phyloP scores from a whole-genome alignment of 2,888 invertebrate species.

The Parnassius apollo region DNA sequence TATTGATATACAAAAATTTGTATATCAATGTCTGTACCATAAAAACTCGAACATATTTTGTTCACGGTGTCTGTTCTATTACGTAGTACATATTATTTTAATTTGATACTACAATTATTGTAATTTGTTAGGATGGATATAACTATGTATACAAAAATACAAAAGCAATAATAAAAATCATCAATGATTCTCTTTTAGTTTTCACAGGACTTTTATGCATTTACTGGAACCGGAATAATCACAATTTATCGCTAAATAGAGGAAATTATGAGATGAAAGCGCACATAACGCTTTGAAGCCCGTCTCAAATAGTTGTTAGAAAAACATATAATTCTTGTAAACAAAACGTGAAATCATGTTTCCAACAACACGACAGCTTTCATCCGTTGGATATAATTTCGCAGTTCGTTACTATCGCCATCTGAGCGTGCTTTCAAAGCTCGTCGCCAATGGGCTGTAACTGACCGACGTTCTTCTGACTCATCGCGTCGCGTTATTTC shows the following conservation, averaged over 20 bases:
- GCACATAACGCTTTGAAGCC: constrained; percentile 21
- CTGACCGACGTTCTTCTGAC: constrained; percentile 24
- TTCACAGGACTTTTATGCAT: neutral
- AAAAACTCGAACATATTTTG: too few relatives aligned
- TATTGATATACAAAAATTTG: too few relatives aligned
- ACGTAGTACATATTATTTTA: too few relatives aligned
- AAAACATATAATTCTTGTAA: constrained; percentile 39
- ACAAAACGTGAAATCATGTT: constrained; percentile 35
- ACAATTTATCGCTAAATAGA: constrained; percentile 4
- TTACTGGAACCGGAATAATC: neutral
- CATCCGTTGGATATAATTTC: constrained; percentile 47
- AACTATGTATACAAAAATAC: too few relatives aligned
- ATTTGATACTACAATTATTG: too few relatives aligned
- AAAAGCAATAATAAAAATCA: neutral
- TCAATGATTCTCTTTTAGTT: neutral
- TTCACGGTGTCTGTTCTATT: too few relatives aligned
- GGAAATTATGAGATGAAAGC: constrained; percentile 18
- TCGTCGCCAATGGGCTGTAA: constrained; percentile 42
- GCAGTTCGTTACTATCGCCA: constrained; percentile 49
- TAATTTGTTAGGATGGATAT: too few relatives aligned
- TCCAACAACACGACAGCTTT: constrained; percentile 33
- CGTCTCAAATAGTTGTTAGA: constrained; percentile 27
- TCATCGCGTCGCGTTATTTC: constrained; percentile 4
- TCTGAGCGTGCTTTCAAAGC: constrained; percentile 42
- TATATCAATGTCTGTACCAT: too few relatives aligned